Evolutionary conservation across 2,888 invertebrate genomes (phyloP), one percentile per base, ranked within the genome.

Genomic region (Anarsia innoxiella): DNA sequence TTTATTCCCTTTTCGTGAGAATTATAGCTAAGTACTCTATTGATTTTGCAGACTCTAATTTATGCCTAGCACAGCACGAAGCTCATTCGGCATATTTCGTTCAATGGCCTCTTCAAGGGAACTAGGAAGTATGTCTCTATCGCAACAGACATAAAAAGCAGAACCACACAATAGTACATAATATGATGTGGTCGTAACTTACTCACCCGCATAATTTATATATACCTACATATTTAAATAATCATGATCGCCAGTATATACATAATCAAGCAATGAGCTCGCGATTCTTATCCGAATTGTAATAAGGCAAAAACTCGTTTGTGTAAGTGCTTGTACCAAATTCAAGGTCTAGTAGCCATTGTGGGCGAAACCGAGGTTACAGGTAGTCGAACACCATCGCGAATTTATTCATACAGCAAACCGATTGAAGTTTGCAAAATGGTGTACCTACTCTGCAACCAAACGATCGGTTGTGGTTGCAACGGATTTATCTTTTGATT

Each of bases 221-320:
- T 57, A 54, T 64, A 62, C 66, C 66, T 66, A 60, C 66, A 69
- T 64, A 62, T 66, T 67, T 66, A 60, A 66, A 69, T 66, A 65
- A 66, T 70, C 64, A 69, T 63, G 66, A 64, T 53, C 56, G 56
- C 53, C 61, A 51, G 59, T 57, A 60, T 62, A 60, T 69, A 68
- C 60, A 68, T 67, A 66, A n/a, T n/a, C n/a, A n/a, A 53, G 56
- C 68, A 69, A 71, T 66, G 64, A 68, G 57, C 55, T 49, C 51
- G 50, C 49, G 69, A 70, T 70, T 63, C 60, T 66, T 67, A 72
- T 71, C 68, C 63, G 55, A 64, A 49, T 49, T 45, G 48, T 49
- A 52, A 53, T 48, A 58, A 59, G 59, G 65, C 70, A 72, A 72
- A 72, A 73, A 72, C 67, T 66, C 55, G 69, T 66, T 65, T 59